phyloP scores from a whole-genome alignment of 2,888 invertebrate genomes.

The Cephus pygmeus region DNA sequence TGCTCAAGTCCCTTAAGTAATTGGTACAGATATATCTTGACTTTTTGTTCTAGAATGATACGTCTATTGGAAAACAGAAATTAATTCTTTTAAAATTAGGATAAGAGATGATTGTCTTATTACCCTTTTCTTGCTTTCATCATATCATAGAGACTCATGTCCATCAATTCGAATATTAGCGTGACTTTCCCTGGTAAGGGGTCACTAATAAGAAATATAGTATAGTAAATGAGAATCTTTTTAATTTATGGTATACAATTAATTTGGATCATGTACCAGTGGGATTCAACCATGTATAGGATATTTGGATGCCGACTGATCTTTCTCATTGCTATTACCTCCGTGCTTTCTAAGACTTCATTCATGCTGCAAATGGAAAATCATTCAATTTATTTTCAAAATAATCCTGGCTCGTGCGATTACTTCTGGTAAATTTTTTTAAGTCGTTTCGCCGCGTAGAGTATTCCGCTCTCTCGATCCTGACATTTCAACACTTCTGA shows the following conservation, averaged over 20 bases:
- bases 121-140: constrained; percentile 69
- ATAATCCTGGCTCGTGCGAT: constrained; percentile 21
- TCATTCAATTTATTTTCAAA: constrained; percentile 13
- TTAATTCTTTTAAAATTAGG: neutral
- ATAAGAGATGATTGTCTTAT: neutral
- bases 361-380: constrained; percentile 59
- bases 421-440: constrained; percentile 73
- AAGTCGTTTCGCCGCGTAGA: constrained; percentile 74
- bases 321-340: constrained; percentile 73
- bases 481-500: constrained; percentile 77
- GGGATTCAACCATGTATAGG: constrained; percentile 72
- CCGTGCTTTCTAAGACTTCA: constrained; percentile 69
- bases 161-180: constrained; percentile 77
- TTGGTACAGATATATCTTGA: constrained; percentile 72
- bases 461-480: constrained; percentile 68
- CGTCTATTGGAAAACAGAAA: constrained; percentile 54
- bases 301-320: constrained; percentile 73
- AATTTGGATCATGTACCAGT: constrained; percentile 68
- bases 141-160: constrained; percentile 76
- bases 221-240: neutral
- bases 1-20: constrained; percentile 72
- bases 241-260: neutral
- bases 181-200: constrained; percentile 70
- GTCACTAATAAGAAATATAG: constrained; percentile 66
- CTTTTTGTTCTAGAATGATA: constrained; percentile 67